Conservation (phyloP, 2,113 vertebrate species). For the Cavia aperea region DNA sequence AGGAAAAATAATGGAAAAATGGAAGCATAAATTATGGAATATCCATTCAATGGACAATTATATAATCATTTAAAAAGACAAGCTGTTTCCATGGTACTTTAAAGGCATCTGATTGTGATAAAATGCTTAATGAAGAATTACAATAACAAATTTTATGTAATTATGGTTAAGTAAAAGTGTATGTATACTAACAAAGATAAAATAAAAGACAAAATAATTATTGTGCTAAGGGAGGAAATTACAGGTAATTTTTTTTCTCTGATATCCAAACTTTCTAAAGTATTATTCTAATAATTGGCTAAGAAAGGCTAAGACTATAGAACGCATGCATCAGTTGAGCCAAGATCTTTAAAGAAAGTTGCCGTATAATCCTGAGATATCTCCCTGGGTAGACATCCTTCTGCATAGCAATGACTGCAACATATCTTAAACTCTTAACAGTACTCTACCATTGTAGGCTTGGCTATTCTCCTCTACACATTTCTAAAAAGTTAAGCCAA, state of each 20-base stretch:
- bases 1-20: neutral
- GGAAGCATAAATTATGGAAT: slow-evolving; percentile 25
- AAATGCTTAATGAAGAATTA: slow-evolving; percentile 63
- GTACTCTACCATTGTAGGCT: no score
- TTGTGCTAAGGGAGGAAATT: slow-evolving; percentile 1
- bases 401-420: no score
- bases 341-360: neutral
- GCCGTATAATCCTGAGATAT: neutral
- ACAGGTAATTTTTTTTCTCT: slow-evolving; percentile 6
- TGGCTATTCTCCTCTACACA: no score
- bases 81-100: slow-evolving; percentile 53
- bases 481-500: no score
- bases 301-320: neutral
- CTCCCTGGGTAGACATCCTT: no score
- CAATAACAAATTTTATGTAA: slow-evolving; percentile 52
- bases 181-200: slow-evolving; percentile 49
- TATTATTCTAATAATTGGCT: neutral
- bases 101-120: slow-evolving; percentile 49
- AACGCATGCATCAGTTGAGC: neutral
- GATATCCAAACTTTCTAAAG: slow-evolving; percentile 31
- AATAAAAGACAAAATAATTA: slow-evolving; percentile 33
- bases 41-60: slow-evolving; percentile 48
- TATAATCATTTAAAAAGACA: slow-evolving; percentile 51
- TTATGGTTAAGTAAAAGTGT: slow-evolving; percentile 49
- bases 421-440: no score